phyloP scores from a whole-genome alignment of 2,797 vertebrate genomes.

The Rousettus madagascariensis region DNA sequence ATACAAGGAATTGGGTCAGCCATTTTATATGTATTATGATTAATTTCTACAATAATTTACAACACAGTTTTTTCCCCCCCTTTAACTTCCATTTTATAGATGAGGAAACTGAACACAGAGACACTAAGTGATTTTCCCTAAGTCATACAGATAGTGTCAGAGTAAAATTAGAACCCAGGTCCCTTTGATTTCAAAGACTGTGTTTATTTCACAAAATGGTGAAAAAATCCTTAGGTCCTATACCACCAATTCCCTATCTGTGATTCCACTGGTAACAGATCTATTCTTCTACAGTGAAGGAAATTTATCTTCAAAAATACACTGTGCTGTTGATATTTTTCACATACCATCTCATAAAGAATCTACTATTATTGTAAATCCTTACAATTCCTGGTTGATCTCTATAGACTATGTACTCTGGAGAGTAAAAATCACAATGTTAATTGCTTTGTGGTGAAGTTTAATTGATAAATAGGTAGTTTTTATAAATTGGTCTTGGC shows the following conservation, averaged over 20 bases:
- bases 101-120: background rate
- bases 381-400: background rate
- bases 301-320: background rate
- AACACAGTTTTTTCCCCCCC: background rate
- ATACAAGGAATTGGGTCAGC: background rate
- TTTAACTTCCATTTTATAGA: background rate
- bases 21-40: background rate
- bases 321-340: background rate
- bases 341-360: background rate
- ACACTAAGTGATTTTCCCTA: background rate
- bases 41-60: background rate
- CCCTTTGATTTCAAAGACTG: background rate
- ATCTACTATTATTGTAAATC: background rate
- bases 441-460: constrained; percentile 24
- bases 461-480: constrained; percentile 39
- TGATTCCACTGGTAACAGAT: background rate
- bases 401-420: background rate
- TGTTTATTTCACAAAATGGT: background rate
- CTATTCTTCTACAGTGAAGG: background rate
- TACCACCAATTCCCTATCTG: background rate
- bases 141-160: background rate
- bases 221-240: background rate
- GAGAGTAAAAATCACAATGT: constrained; percentile 42
- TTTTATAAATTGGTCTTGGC: background rate
- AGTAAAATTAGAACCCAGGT: background rate